phyloP scores from a whole-genome alignment of 1,140 invertebrate species.

The Ostrea edulis region DNA sequence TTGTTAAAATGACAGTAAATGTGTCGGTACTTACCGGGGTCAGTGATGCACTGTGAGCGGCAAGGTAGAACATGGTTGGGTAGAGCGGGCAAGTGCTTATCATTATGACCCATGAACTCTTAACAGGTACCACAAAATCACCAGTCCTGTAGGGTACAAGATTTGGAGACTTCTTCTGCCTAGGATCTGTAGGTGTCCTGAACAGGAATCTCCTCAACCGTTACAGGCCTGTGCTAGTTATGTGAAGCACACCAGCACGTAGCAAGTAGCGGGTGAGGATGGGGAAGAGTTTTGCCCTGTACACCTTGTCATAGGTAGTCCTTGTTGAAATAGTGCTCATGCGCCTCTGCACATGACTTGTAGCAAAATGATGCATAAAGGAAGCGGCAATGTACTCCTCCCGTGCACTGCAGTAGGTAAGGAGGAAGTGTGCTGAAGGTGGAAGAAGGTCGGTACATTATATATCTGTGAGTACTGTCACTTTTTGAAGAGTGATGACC shows the following conservation, averaged over 20 bases:
- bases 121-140: not conserved
- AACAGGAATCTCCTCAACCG: not conserved
- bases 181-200: not conserved
- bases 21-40: too few relatives aligned
- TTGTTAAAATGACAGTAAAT: too few relatives aligned
- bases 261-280: not conserved
- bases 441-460: too few relatives aligned
- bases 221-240: not conserved
- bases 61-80: too few relatives aligned
- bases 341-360: not conserved
- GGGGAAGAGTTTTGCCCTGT: not conserved
- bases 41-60: too few relatives aligned
- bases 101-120: not conserved
- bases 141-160: not conserved
- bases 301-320: not conserved
- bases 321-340: too few relatives aligned
- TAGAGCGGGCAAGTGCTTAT: too few relatives aligned
- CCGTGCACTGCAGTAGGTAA: too few relatives aligned
- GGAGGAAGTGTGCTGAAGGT: too few relatives aligned
- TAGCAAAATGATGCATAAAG: not conserved
- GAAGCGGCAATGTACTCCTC: too few relatives aligned
- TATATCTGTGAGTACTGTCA: too few relatives aligned
- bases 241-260: not conserved
- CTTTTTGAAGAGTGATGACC: too few relatives aligned
- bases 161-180: not conserved